Percentiles rank a stretch among this genome's conserved stretches.
These are phyloP conservation scores for Megaptera novaeangliae DNA, from an alignment of 2,113 vertebrate species.

Conservation along the genomic window DNA sequence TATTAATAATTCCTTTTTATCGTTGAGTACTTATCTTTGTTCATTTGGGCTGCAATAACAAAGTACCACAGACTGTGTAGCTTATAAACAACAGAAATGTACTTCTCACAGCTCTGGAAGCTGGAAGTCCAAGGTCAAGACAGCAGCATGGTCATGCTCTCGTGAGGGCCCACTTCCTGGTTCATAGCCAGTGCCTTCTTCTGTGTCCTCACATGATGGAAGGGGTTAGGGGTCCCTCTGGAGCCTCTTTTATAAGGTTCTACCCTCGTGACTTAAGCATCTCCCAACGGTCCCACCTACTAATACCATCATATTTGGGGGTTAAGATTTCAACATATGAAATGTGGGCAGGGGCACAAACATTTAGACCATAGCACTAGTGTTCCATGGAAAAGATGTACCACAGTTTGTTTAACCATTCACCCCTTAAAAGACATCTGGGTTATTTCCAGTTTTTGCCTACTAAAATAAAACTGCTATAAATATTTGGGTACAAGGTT, in stretches of 20 bases:
- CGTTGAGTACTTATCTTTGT: neutral
- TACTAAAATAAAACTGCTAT: neutral
- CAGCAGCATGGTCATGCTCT: too few relatives aligned
- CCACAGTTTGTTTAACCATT: neutral
- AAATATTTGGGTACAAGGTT: neutral
- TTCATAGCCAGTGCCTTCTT: neutral
- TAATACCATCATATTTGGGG: neutral
- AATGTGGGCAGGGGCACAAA: too few relatives aligned
- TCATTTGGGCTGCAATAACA: neutral
- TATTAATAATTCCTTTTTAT: neutral
- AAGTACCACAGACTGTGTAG: neutral
- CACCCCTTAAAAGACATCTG: neutral
- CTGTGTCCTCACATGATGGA: neutral
- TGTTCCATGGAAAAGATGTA: neutral
- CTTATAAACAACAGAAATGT: neutral
- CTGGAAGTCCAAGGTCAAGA: neutral
- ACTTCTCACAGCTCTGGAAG: neutral
- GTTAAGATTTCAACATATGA: neutral
- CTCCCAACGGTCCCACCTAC: neutral
- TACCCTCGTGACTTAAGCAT: neutral
- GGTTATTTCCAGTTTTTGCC: neutral
- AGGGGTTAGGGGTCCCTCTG: neutral
- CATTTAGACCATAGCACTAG: neutral
- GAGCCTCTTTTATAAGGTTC: neutral
- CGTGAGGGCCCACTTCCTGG: neutral